Evolutionary conservation across 2,888 invertebrate species (phyloP), one percentile per base, ranked within the genome.

Genomic region (Pristionchus mayeri): DNA sequence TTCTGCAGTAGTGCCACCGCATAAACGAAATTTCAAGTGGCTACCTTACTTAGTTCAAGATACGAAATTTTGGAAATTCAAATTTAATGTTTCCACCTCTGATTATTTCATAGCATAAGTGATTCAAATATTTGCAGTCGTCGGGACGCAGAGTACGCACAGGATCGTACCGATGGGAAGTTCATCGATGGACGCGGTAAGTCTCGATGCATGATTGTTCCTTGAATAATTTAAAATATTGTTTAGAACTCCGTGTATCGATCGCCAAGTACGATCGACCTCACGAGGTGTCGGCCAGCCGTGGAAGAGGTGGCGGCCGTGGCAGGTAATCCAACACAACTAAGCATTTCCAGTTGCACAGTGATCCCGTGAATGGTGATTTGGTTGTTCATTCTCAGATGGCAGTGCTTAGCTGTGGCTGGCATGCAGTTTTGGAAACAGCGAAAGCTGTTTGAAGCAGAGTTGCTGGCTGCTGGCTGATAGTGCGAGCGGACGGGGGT

Each of bases 191-290:
- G 98, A 81, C 96, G 99, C 95, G n/a, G n/a, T n/a, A n/a, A n/a
- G n/a, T n/a, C n/a, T n/a, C n/a, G n/a, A n/a, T n/a, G n/a, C n/a
- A n/a, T n/a, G n/a, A n/a, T n/a, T n/a, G n/a, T n/a, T n/a, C n/a
- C n/a, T n/a, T n/a, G n/a, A n/a, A n/a, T n/a, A n/a, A n/a, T n/a
- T n/a, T n/a, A n/a, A n/a, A n/a, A n/a, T n/a, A n/a, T n/a, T n/a
- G n/a, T n/a, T n/a, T n/a, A n/a, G 98, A 98, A 94, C 95, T 99
- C 76, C 95, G 98, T 86, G 97, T 97, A 37, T 98, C 98, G 94
- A 97, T 98, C 96, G 99, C 99, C 52, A 95, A 98, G 85, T 98
- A 98, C 93, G 98, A 97, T 60, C 95, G 98, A 37, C 98, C 98
- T 9, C 85, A 90, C 37, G 91, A 92, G 60, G 91, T 91, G 30